These are phyloP conservation scores for Dolichoris vasculosae DNA, from an alignment of 1,140 invertebrate genomes.

Conservation along the genomic window DNA sequence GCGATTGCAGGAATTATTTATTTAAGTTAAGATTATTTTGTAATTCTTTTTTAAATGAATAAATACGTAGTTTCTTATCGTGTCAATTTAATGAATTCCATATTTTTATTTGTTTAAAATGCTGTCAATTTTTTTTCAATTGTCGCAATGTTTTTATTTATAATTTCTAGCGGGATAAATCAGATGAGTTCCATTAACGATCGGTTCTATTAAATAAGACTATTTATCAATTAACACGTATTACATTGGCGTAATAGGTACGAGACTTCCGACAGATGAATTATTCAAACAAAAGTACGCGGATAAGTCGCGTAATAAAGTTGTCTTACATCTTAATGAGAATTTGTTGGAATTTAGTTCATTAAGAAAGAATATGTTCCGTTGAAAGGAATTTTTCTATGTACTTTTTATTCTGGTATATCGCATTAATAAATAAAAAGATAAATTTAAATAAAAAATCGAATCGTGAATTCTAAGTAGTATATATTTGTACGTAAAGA, in stretches of 20 bases:
- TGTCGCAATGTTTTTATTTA: not conserved
- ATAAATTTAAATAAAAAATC: not conserved
- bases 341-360: conserved; percentile 27
- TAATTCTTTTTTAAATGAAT: not conserved
- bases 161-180: not conserved
- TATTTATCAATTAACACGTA: conserved; percentile 50
- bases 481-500: not conserved
- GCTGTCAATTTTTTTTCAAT: not conserved
- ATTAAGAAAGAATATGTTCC: conserved; percentile 35
- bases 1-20: too few relatives aligned
- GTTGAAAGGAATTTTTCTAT: conserved; percentile 25
- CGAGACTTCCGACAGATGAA: conserved; percentile 42
- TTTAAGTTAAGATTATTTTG: not conserved
- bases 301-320: conserved; percentile 41
- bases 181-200: conserved; percentile 38
- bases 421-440: not conserved
- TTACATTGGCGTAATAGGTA: conserved; percentile 23
- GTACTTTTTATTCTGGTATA: not conserved
- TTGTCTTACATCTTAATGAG: conserved; percentile 41
- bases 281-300: conserved; percentile 42
- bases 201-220: conserved; percentile 30
- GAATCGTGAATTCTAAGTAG: not conserved
- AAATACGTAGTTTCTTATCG: not conserved
- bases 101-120: not conserved
- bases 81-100: not conserved